phyloP scores from a whole-genome alignment of 2,113 vertebrate species.

The Neodon shergylaensis region DNA sequence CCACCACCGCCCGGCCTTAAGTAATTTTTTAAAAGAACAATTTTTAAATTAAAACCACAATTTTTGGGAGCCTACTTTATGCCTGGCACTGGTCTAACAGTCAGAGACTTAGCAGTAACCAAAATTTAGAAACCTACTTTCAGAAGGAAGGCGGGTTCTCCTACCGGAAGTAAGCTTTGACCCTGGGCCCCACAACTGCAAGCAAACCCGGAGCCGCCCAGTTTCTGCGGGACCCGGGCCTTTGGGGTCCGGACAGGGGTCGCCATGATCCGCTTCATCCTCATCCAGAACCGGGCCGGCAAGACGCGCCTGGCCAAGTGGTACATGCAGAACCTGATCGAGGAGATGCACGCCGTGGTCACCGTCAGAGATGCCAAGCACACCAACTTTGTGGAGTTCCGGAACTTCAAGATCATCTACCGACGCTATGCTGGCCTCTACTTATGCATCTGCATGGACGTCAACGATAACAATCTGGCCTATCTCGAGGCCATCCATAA shows the following conservation, averaged over 20 bases:
- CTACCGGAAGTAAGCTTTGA: too few relatives aligned
- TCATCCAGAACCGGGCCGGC: conserved; percentile 96
- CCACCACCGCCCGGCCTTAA: too few relatives aligned
- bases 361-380: conserved; percentile 97
- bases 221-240: too few relatives aligned
- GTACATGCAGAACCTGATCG: conserved; percentile 98
- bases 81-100: background rate
- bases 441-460: too few relatives aligned
- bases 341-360: conserved; percentile 96
- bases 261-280: conserved; percentile 98
- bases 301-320: conserved; percentile 97
- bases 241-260: too few relatives aligned
- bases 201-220: too few relatives aligned
- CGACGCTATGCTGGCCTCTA: too few relatives aligned
- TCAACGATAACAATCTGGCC: too few relatives aligned
- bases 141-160: too few relatives aligned
- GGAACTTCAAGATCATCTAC: too few relatives aligned
- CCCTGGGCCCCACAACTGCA: too few relatives aligned
- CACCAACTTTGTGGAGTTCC: conserved; percentile 99
- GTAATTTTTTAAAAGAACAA: background rate
- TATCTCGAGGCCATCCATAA: too few relatives aligned
- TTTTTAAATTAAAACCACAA: background rate
- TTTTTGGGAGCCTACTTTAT: background rate
- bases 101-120: background rate
- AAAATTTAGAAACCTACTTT: conserved; percentile 1